Percentiles rank a stretch among this genome's conserved stretches.
phyloP scores from a whole-genome alignment of 1,140 invertebrate species.

The Musca vetustissima region DNA sequence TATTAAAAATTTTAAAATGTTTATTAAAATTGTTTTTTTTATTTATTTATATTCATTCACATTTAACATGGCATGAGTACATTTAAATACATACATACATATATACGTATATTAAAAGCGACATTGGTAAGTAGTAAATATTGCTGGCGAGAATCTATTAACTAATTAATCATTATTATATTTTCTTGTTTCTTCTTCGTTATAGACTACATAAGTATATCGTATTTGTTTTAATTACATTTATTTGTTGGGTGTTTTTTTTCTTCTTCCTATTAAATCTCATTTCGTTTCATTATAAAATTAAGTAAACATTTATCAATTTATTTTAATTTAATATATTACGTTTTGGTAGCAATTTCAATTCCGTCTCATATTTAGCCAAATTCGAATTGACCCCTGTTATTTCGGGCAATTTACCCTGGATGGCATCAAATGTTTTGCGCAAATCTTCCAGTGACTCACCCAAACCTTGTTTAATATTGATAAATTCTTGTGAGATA shows the following conservation, averaged over 20 bases:
- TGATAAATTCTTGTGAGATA: slow-evolving; percentile 83
- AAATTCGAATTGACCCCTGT: slow-evolving; percentile 28
- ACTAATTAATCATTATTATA: neutral
- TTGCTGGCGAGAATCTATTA: neutral
- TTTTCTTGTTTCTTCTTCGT: neutral
- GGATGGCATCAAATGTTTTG: slow-evolving; percentile 67
- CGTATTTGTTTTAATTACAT: neutral
- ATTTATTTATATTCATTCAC: too few relatives aligned
- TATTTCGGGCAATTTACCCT: slow-evolving; percentile 59
- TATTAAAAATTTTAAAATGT: too few relatives aligned
- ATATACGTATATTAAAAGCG: neutral
- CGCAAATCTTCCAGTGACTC: slow-evolving; percentile 73
- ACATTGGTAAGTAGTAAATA: neutral
- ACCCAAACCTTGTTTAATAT: slow-evolving; percentile 75
- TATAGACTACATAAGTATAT: neutral
- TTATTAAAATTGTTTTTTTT: too few relatives aligned
- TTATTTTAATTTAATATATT: slow-evolving; percentile 20
- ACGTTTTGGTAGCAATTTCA: slow-evolving; percentile 31
- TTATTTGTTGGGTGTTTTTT: neutral
- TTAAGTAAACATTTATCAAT: neutral
- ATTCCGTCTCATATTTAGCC: slow-evolving; percentile 29
- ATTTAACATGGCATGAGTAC: neutral
- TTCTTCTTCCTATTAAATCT: neutral
- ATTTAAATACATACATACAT: slow-evolving; percentile 14
- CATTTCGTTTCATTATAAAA: neutral